A percentile compares a stretch with the other conserved stretches of the same genome.
These are phyloP conservation scores for Trissonchulus sp. DNA, from an alignment of 2,888 invertebrate species.

Conservation along the genomic window DNA sequence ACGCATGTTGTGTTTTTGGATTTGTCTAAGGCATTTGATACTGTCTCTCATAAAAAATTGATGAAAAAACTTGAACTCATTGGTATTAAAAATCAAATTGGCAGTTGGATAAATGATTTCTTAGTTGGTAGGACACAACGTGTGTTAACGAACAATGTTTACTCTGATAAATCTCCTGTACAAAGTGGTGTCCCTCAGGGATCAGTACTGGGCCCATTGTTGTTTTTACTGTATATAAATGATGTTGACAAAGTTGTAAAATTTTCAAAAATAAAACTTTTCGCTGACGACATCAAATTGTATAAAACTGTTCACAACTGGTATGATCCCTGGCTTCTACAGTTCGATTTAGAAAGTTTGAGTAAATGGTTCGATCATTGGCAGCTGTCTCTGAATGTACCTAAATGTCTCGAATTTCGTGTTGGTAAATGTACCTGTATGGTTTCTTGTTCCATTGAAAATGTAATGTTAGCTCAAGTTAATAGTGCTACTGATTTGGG, in stretches of 20 bases:
- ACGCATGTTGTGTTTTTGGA: slow-evolving; percentile 1
- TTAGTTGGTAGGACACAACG: background rate
- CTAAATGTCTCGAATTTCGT: slow-evolving; percentile 4
- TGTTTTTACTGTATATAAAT: background rate
- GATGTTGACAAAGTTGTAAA: background rate
- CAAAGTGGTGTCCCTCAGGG: background rate
- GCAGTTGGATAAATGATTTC: background rate
- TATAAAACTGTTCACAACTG: background rate
- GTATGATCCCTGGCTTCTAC: background rate
- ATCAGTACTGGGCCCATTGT: background rate
- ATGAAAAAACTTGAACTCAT: background rate
- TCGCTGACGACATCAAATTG: background rate
- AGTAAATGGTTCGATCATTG: background rate
- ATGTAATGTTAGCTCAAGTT: too few species aligned
- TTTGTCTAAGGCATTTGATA: background rate
- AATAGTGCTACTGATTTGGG: too few species aligned
- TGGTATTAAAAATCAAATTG: background rate
- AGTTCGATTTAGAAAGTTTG: background rate
- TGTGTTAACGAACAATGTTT: background rate
- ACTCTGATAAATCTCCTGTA: background rate
- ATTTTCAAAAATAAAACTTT: background rate
- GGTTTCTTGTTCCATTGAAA: background rate
- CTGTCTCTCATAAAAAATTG: background rate
- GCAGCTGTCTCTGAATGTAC: background rate
- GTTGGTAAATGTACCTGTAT: background rate